Base-by-base conservation (phyloP, 2,113 vertebrate species). In the Acanthochromis polyacanthus region DNA sequence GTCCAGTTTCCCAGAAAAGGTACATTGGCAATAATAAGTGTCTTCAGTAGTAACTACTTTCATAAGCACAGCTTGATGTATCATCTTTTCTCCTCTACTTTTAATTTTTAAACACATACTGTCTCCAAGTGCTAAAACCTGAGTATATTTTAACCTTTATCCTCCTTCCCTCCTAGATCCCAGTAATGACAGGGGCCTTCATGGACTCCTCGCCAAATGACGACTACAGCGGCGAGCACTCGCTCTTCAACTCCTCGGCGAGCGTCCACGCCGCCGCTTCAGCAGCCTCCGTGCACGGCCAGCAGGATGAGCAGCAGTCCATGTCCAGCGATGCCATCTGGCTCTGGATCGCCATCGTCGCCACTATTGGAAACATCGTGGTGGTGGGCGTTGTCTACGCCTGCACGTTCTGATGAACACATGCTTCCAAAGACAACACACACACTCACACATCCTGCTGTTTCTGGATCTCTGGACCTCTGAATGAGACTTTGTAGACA, bases 201-300 rank as follows among this genome's bases (percentile, higher is more conserved):
- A 98, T 99, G 98, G 98, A 99, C 93, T 97, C 97, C 84, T 99
- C 98, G 0, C 95, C 97, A 57, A 97, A 96, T 0, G 97, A 99
- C 25, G 98, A 99, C 92, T 99, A 98, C 94, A 97, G 97, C 48
- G 95, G 95, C 0, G 98, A 99, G 22, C 97, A 98, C 88, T 99
- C 98, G 4, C 95, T 99, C 88, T 99, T 99, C 84, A 98, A 98
- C 93, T 99, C 98, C 1, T 97, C 98, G 0, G 96, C 95, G 93
- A 99, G 96, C 0, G 96, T 98, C 84, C 96, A 98, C 36, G 94
- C 91, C 0, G 88, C 91, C 0, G 88, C 95, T 7, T 95, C 96
- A 0, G 92, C 95, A 3, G 94, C 89, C 2, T 91, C 94, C 0
- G 93, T 93, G 30, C 96, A 95, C 19, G 95, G 93, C 76, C 96